Percentiles rank a stretch among this genome's conserved stretches.
These are phyloP conservation scores for Gryllus longicercus DNA, from an alignment of 2,888 invertebrate species.

Conservation along the genomic window DNA sequence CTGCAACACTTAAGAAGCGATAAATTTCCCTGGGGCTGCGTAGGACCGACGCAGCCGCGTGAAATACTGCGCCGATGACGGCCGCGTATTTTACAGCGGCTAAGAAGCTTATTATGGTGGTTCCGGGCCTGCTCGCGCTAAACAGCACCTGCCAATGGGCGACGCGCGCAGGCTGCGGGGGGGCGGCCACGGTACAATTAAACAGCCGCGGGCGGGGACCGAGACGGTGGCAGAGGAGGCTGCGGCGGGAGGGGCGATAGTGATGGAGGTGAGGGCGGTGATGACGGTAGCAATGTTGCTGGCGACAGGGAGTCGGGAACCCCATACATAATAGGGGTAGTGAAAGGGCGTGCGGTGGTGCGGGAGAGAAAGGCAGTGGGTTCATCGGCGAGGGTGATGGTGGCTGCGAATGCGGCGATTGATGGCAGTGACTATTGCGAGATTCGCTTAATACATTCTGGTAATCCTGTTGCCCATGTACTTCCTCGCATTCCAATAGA, in stretches of 20 bases:
- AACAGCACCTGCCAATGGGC: background rate
- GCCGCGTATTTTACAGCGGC: background rate
- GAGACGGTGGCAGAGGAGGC: background rate
- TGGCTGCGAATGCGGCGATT: too few species aligned
- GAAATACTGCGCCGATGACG: background rate
- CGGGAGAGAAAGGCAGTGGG: too few species aligned
- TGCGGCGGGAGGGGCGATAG: background rate
- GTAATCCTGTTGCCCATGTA: too few species aligned
- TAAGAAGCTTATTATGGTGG: constrained; percentile 4
- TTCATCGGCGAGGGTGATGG: too few species aligned
- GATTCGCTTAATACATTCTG: too few species aligned
- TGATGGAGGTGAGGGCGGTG: too few species aligned
- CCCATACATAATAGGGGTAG: too few species aligned
- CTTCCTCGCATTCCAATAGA: too few species aligned
- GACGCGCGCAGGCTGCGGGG: background rate
- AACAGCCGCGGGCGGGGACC: background rate
- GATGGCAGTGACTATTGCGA: too few species aligned
- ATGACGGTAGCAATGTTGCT: too few species aligned
- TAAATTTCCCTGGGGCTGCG: background rate
- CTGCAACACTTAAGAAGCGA: constrained; percentile 17
- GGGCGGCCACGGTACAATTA: background rate
- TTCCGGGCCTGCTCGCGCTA: background rate
- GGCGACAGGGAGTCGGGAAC: too few species aligned
- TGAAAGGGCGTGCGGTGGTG: too few species aligned
- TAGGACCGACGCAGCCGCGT: background rate